Base-by-base conservation (phyloP, 2,888 invertebrate species). In the Drosophila acutilabella region DNA sequence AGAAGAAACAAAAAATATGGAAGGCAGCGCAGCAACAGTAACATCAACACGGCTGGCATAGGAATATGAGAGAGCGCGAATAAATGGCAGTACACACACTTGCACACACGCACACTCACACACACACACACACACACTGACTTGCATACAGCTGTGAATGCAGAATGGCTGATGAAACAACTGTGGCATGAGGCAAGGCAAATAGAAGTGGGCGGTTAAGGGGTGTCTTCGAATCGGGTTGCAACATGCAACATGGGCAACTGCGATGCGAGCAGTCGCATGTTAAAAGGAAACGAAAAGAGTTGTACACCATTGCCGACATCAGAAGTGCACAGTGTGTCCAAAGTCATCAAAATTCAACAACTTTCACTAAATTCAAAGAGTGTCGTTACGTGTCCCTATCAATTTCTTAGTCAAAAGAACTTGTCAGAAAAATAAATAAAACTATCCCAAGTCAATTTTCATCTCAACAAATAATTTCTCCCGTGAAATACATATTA, bases 281-380 rank as follows among this genome's bases (percentile, higher is more conserved):
- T 74, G 73, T 73, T 68, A 62, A 80, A 71, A 81, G 85, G 81
- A 81, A 81, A 71, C 79, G 79, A 84, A 81, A 81, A 73, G 81
- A 81, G 81, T 81, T 78, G 75, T 81, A 76, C 73, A 68, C 56
- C 59, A 70, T 47, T 60, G 60, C 52, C 65, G 62, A 58, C 56
- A 54, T 48, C 47, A 52, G 8, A 56, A 38, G 51, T 20, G 57
- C 71, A 78, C 66, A 71, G 64, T 78, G 69, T 50, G 16, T 8
- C 45, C 26, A 42, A 13, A 13, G 3, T 18, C 14, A 23, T 2
- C 20, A 38, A 5, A 30, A 2, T n/a, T 18, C 11, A 13, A 16
- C 11, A 33, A 11, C 16, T 23, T 11, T 1, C 6, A 33, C 33
- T 6, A 6, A 0, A 23, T 23, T 23, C 6, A 23, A 6, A 6